Percentiles rank a stretch among this genome's conserved stretches.
Conservation (phyloP, 2,888 invertebrate species). For the Pterostichus madidus region DNA sequence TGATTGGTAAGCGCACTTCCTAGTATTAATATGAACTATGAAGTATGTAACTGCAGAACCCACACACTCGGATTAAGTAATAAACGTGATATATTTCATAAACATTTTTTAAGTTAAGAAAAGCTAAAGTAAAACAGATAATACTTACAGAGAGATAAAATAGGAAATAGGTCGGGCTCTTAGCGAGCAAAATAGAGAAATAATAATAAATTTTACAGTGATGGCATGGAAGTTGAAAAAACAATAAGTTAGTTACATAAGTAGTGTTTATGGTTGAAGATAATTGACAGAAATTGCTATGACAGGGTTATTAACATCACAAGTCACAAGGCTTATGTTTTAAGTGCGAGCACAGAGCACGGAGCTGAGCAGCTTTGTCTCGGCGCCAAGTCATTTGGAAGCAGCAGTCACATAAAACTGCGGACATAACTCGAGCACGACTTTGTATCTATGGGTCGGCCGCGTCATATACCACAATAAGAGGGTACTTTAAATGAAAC, state of each 20-base stretch:
- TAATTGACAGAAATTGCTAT: slow-evolving; percentile 47
- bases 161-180: too few relatives aligned
- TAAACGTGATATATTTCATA: too few relatives aligned
- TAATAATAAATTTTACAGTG: not conserved
- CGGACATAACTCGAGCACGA: slow-evolving; percentile 67
- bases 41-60: too few relatives aligned
- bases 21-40: too few relatives aligned
- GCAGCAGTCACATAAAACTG: slow-evolving; percentile 70
- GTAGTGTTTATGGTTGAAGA: slow-evolving; percentile 23
- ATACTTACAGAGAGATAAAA: too few relatives aligned
- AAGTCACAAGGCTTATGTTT: slow-evolving; percentile 45
- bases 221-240: not conserved
- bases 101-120: too few relatives aligned
- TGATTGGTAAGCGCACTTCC: too few relatives aligned
- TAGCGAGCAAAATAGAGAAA: not conserved
- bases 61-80: too few relatives aligned
- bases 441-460: slow-evolving; percentile 68
- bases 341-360: too few relatives aligned
- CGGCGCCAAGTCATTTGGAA: slow-evolving; percentile 71
- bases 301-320: slow-evolving; percentile 50
- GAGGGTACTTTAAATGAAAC: slow-evolving; percentile 68
- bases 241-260: slow-evolving; percentile 22
- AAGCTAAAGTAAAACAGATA: too few relatives aligned
- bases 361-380: slow-evolving; percentile 51
- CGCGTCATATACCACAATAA: slow-evolving; percentile 69